Percentiles rank a stretch among this genome's conserved stretches.
These are phyloP conservation scores for Columbina picui DNA, from an alignment of 2,113 vertebrate species.

Conservation along the genomic window DNA sequence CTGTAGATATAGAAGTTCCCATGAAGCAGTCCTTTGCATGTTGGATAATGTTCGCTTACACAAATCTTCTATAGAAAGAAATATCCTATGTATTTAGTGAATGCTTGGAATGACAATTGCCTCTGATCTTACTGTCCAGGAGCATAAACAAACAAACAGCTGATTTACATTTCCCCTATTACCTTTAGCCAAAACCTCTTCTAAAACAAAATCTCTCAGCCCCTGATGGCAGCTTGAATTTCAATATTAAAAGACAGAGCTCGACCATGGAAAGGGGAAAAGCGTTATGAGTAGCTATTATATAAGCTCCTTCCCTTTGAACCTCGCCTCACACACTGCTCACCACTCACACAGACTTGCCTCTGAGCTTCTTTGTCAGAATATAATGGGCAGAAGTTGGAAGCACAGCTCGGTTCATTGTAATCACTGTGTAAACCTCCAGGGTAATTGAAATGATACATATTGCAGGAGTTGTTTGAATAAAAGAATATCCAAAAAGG, in stretches of 20 bases:
- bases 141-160: constrained; percentile 37
- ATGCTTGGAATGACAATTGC: neutral
- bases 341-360: constrained; percentile 29
- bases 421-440: constrained; percentile 24
- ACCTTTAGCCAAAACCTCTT: neutral
- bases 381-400: constrained; percentile 51
- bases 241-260: constrained; percentile 15
- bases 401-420: constrained; percentile 26
- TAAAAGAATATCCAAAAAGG: constrained; percentile 39
- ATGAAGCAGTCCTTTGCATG: neutral
- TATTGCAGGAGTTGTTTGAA: constrained; percentile 42
- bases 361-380: constrained; percentile 47
- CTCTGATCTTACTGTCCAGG: constrained; percentile 1
- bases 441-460: constrained; percentile 62
- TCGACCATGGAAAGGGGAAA: neutral
- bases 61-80: neutral
- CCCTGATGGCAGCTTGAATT: constrained; percentile 1
- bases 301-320: constrained; percentile 40
- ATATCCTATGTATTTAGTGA: neutral
- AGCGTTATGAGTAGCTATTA: constrained; percentile 22
- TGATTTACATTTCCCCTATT: constrained; percentile 5
- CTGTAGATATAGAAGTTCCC: neutral
- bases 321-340: constrained; percentile 35
- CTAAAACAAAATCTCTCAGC: neutral
- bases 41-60: constrained; percentile 23